phyloP scores from a whole-genome alignment of 2,113 vertebrate species.

The Peromyscus californicus region DNA sequence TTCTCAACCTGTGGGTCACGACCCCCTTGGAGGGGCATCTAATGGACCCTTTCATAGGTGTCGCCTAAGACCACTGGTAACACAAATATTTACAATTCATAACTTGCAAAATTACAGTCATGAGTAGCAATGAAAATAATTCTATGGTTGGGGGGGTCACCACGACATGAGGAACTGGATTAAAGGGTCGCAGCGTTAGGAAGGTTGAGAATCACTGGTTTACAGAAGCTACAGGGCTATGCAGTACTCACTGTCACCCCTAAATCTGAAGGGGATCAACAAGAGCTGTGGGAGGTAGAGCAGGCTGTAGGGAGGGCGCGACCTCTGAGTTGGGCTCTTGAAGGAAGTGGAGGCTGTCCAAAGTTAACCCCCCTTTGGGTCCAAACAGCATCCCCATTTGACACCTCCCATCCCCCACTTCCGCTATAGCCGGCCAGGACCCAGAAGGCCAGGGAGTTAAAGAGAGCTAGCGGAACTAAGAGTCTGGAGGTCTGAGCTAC shows the following conservation, averaged over 20 bases:
- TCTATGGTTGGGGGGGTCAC: background rate
- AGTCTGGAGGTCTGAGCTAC: background rate
- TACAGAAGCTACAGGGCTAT: background rate
- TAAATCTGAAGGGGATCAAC: background rate
- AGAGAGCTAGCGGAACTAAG: background rate
- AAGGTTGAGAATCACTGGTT: background rate
- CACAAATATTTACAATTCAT: background rate
- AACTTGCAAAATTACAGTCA: background rate
- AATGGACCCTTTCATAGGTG: background rate
- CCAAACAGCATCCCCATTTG: background rate
- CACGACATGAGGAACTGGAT: background rate
- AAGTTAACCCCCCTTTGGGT: background rate
- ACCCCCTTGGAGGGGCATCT: background rate
- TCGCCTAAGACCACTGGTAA: background rate
- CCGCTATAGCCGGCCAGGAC: background rate
- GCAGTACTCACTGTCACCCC: background rate
- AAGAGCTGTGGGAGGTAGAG: background rate
- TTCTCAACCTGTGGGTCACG: background rate
- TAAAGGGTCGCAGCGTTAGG: background rate
- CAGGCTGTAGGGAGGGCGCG: background rate
- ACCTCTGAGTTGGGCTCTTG: background rate
- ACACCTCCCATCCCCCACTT: background rate
- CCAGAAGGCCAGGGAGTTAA: background rate
- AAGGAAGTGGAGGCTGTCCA: background rate
- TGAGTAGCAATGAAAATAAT: background rate